Conservation (phyloP, 2,888 invertebrate genomes). For the Monochamus alternatus region DNA sequence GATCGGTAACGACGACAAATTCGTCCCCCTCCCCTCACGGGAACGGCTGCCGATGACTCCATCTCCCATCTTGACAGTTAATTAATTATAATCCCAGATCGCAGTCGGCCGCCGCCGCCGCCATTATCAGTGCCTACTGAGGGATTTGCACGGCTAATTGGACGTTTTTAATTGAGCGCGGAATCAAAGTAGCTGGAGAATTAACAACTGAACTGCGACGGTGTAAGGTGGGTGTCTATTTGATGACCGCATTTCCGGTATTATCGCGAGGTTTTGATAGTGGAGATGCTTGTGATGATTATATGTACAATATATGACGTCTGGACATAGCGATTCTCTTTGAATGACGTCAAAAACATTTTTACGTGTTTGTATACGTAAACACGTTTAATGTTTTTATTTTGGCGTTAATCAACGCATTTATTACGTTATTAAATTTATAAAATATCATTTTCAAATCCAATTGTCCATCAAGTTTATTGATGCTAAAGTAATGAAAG, state of each 20-base stretch:
- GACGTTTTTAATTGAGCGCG: constrained; percentile 46
- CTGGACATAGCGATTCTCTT: no score
- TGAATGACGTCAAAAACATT: no score
- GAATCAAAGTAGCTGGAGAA: constrained; percentile 40
- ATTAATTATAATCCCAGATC: constrained; percentile 46
- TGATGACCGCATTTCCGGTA: background rate
- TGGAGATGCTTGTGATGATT: no score
- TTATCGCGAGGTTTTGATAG: no score
- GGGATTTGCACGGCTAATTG: constrained; percentile 47
- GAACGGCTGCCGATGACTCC: constrained; percentile 45
- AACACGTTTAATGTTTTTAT: no score
- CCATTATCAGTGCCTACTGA: constrained; percentile 45
- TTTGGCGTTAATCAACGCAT: no score
- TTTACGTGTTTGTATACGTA: no score
- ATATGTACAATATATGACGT: no score
- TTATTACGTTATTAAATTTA: no score
- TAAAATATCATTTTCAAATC: no score
- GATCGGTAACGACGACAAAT: constrained; percentile 31
- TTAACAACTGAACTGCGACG: constrained; percentile 34
- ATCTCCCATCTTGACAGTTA: constrained; percentile 44
- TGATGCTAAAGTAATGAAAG: no score
- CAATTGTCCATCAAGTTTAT: no score
- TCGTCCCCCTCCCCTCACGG: constrained; percentile 9
- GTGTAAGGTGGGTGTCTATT: constrained; percentile 4
- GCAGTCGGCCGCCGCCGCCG: constrained; percentile 43